These are phyloP conservation scores for Chinchilla lanigera DNA, from an alignment of 2,113 vertebrate species.

Conservation along the genomic window DNA sequence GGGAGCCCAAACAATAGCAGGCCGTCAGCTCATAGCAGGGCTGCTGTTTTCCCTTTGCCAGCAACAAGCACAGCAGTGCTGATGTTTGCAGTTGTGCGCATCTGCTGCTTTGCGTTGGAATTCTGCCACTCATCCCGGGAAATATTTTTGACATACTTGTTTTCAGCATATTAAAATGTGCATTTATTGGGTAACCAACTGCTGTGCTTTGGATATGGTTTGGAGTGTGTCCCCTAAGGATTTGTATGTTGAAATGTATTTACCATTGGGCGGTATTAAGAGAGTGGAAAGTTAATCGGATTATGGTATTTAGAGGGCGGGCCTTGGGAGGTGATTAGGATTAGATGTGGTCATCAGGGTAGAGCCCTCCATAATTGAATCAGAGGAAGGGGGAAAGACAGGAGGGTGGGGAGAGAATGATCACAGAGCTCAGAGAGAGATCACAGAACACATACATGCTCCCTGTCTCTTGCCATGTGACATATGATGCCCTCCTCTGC, in stretches of 20 bases:
- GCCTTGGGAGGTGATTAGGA: background rate
- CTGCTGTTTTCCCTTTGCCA: background rate
- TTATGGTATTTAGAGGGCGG: background rate
- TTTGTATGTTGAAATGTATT: background rate
- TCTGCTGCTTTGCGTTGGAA: constrained; percentile 59
- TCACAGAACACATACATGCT: background rate
- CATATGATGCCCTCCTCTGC: background rate
- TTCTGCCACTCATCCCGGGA: constrained; percentile 63
- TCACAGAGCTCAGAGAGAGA: background rate
- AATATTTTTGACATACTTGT: constrained; percentile 68
- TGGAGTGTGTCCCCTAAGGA: background rate
- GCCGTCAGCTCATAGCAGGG: background rate
- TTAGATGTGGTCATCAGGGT: background rate
- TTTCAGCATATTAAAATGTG: constrained; percentile 54
- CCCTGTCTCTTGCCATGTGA: background rate
- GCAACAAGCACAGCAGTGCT: background rate
- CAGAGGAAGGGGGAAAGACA: background rate
- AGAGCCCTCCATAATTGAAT: background rate
- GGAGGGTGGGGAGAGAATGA: background rate
- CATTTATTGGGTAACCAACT: constrained; percentile 9
- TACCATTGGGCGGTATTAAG: background rate
- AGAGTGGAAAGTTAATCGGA: background rate
- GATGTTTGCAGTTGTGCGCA: background rate
- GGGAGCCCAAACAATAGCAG: background rate
- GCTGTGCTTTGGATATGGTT: background rate